Percentiles rank a stretch among this genome's conserved stretches.
These are phyloP conservation scores for Ephydatia muelleri DNA, from an alignment of 37 sponge, comb jelly and placozoan genomes.

Conservation along the genomic window DNA sequence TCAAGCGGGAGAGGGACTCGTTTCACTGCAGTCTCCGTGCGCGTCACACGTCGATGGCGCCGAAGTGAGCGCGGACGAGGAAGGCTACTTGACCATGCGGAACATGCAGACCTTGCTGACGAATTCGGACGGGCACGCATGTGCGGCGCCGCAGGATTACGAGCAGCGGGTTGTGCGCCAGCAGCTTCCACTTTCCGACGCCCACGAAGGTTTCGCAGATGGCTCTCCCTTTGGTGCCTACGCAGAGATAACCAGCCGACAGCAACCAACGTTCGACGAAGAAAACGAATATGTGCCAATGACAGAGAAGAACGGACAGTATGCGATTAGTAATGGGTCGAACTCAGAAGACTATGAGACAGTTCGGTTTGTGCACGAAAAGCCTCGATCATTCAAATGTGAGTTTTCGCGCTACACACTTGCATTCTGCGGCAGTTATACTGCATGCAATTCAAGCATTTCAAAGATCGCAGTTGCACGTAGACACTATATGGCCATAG, in stretches of 20 bases:
- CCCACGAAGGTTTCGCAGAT: background rate
- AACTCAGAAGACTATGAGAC: background rate
- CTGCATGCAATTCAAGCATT: too few relatives aligned
- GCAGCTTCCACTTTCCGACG: background rate
- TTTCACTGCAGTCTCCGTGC: background rate
- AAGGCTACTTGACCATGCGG: background rate
- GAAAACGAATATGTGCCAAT: background rate
- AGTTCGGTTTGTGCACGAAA: background rate
- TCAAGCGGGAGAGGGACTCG: background rate
- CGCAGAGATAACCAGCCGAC: background rate
- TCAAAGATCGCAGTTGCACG: too few relatives aligned
- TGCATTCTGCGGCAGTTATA: too few relatives aligned
- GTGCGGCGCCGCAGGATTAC: background rate
- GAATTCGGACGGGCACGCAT: too few relatives aligned
- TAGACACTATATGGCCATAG: too few relatives aligned
- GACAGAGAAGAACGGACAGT: background rate
- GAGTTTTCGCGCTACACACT: background rate
- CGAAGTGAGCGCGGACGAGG: background rate
- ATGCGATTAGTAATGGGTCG: background rate
- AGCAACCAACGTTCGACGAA: background rate
- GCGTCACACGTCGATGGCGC: background rate
- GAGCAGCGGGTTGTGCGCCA: background rate
- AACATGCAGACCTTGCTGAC: background rate
- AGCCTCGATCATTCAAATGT: background rate
- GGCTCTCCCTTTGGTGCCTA: background rate